Evolutionary conservation across 1,140 invertebrate genomes (phyloP), one percentile per base, ranked within the genome.

Genomic region (Panagrolaimus sp.): DNA sequence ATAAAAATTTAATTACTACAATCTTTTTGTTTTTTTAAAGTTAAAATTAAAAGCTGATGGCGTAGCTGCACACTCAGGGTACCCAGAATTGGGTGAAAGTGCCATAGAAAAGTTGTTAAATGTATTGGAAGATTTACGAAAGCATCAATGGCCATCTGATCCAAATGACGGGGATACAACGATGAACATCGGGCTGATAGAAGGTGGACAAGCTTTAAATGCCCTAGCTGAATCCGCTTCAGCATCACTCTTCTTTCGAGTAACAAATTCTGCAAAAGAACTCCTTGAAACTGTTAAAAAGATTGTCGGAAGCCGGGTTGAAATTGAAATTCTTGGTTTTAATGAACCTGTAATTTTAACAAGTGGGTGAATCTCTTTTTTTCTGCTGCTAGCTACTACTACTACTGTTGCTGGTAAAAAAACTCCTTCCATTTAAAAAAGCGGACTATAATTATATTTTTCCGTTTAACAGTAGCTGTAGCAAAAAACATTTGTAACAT

Each of bases 61-160:
- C 0, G 66, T 67, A 20, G 77, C 76, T n/a, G 76, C 77, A 11
- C 76, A 78, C 57, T 79, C 76, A 0, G 76, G 76, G 13, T 78
- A 78, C 64, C 76, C 74, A 4, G 42, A 73, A 11, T 66, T 68
- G n/a, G 76, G 76, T 7, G 53, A 68, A 31, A 69, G 65, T 43
- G 76, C 76, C 31, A 74, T 78, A 45, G 67, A 78, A 31, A 78
- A 73, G 45, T 64, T 78, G n/a, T 42, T 78, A 5, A 68, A 79
- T 44, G 64, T 78, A 38, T 67, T 78, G 7, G 43, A 74, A 11
- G 77, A 76, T 14, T 23, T 78, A 11, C 67, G 74, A 5, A 31
- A 57, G 0, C 25, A 69, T 31, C 9, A 69, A n/a, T 78, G 76
- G 76, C 74, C 73, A 20, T 48, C 51, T 13, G 68, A 74, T 63